Base-by-base conservation (phyloP, 2,888 invertebrate species). In the Callimorpha dominula region DNA sequence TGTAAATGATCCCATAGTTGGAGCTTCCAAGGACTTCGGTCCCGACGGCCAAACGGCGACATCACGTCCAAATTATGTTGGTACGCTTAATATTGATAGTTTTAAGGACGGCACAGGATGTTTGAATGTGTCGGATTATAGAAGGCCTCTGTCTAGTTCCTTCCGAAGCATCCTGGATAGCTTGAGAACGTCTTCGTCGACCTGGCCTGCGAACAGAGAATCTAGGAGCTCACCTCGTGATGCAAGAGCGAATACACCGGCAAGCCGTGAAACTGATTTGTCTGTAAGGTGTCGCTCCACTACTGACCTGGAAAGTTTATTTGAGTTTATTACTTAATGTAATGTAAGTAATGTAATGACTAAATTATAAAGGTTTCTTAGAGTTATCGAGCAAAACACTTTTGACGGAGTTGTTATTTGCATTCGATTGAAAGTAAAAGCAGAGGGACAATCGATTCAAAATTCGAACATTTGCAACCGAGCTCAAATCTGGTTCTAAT, bases 281-380 rank as follows among this genome's bases (percentile, higher is more conserved):
- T 98, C 98, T 6, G 98, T 98, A 5, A 98, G 96, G 88, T 99
- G 98, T 50, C 97, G 96, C 85, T 97, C 96, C 68, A 98, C 97
- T 60, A 99, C 96, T 60, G 96, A 94, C 83, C 97, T 97, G 93
- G 7, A 90, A 91, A 60, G 57, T 31, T 40, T 7, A 57, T 60
- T 14, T 14, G 31, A 31, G 31, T 60, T 60, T 60, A 31, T 60
- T 60, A 60, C 43, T 46, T 0, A 46, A 46, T 46, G 43, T 46
- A 9, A 1, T 31, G 4, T 4, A 46, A 9, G 11, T 11, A 11
- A 46, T 1, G 4, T 9, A 20, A 11, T 57, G 11, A 20, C n/a
- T 31, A 31, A 31, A 31, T 1, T 31, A 1, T 31, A 31, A 31
- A 31, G 31, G 1, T 31, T 31, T 31, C 31, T 31, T 31, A 20